Evolutionary conservation across 2,113 vertebrate genomes (phyloP).

Genomic region (Nerophis lumbriciformis): DNA sequence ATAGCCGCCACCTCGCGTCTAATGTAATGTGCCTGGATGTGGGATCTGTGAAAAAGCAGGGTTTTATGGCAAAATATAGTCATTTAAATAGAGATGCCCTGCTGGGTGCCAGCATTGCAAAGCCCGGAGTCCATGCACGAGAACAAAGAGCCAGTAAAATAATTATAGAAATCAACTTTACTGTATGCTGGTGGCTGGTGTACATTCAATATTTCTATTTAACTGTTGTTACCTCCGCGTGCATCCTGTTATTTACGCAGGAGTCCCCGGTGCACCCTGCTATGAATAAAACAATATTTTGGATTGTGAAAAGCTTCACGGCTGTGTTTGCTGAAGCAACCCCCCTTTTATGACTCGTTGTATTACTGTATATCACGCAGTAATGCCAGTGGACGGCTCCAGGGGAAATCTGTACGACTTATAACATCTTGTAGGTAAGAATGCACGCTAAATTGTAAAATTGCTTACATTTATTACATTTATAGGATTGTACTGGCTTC

Average conservation of each 20-base stretch:
- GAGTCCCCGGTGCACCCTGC: conserved; percentile 1
- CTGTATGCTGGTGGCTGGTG: background rate
- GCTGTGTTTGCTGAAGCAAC: background rate
- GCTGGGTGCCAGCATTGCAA: background rate
- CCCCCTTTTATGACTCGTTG: background rate
- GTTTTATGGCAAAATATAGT: conserved; percentile 12
- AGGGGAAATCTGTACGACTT: too few species aligned
- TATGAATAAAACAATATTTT: conserved; percentile 6
- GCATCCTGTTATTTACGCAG: conserved; percentile 8
- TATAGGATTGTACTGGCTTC: too few species aligned
- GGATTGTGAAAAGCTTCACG: background rate
- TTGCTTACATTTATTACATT: too few species aligned
- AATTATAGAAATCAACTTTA: background rate
- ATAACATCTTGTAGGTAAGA: too few species aligned
- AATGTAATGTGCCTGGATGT: conserved; percentile 27
- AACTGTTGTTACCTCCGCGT: conserved; percentile 17
- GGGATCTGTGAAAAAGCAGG: conserved; percentile 17
- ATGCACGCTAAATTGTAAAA: too few species aligned
- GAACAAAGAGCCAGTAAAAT: conserved; percentile 5
- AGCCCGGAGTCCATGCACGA: background rate
- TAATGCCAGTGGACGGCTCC: background rate
- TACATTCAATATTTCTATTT: conserved; percentile 26
- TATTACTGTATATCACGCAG: background rate
- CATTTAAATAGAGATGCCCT: conserved; percentile 17
- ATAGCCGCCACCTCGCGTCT: conserved; percentile 14